Conservation (phyloP, 2,888 invertebrate genomes). For the Anticlea derivata region DNA sequence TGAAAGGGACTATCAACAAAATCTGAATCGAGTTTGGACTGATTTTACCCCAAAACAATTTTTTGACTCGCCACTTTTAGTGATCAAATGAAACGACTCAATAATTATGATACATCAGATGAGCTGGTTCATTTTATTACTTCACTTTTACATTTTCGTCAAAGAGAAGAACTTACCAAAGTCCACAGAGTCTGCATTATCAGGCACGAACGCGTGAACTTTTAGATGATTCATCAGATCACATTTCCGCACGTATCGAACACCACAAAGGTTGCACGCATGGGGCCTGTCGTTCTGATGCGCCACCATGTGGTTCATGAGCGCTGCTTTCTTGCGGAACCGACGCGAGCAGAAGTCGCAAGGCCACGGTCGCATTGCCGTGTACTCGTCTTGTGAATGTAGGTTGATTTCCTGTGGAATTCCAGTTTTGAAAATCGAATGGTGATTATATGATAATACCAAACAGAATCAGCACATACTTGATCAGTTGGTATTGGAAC, state of each 20-base stretch:
- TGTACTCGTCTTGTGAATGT: conserved; percentile 84
- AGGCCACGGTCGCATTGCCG: conserved; percentile 90
- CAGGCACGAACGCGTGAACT: conserved; percentile 90
- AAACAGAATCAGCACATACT: no score
- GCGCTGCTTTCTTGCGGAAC: conserved; percentile 92
- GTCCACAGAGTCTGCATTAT: conserved; percentile 83
- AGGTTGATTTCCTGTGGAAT: conserved; percentile 27
- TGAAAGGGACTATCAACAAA: no score
- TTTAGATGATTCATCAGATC: conserved; percentile 93
- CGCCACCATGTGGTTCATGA: conserved; percentile 94
- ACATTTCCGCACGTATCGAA: conserved; percentile 90
- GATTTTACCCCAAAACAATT: no score
- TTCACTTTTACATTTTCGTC: no score
- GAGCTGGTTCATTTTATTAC: no score
- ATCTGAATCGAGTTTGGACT: no score
- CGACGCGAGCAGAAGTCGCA: conserved; percentile 94
- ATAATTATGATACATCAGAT: no score
- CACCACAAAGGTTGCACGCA: conserved; percentile 92
- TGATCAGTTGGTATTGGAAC: conserved; percentile 92
- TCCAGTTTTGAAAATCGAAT: no score
- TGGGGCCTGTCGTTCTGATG: conserved; percentile 93
- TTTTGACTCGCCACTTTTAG: no score
- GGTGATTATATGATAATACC: no score
- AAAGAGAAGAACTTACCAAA: no score
- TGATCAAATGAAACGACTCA: no score